These are phyloP conservation scores for Calyptomena viridis DNA, from an alignment of 2,113 vertebrate genomes.

Conservation along the genomic window DNA sequence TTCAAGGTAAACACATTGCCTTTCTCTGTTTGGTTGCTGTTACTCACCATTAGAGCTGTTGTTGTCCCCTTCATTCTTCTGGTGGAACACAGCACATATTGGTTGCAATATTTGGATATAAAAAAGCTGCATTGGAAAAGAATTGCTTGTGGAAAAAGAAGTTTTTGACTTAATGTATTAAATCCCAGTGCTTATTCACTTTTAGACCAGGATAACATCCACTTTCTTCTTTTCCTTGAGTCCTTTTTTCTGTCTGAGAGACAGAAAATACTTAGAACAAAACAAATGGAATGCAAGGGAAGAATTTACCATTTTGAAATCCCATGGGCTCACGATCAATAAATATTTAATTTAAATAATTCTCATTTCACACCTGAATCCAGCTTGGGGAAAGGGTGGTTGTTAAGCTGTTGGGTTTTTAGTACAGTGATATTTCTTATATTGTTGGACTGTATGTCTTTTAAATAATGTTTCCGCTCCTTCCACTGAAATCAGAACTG, in stretches of 20 bases:
- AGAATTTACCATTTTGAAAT: background rate
- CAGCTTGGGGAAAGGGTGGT: background rate
- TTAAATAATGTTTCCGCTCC: background rate
- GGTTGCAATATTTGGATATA: background rate
- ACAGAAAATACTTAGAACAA: background rate
- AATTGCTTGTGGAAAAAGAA: background rate
- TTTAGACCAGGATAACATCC: background rate
- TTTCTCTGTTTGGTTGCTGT: background rate
- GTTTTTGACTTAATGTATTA: background rate
- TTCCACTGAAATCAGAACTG: background rate
- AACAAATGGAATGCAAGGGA: background rate
- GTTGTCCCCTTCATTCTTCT: background rate
- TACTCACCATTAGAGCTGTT: background rate
- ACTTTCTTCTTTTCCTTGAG: background rate
- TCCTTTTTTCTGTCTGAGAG: background rate
- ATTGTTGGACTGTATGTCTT: background rate
- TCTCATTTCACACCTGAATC: background rate
- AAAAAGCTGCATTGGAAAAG: background rate
- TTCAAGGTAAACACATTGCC: conserved; percentile 82
- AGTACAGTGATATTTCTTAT: background rate
- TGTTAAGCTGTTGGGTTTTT: background rate
- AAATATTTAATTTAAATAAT: background rate
- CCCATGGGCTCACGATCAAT: background rate
- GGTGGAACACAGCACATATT: background rate
- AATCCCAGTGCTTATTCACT: background rate